Evolutionary conservation across 2,113 vertebrate genomes (phyloP).

Genomic region (Athene cunicularia): DNA sequence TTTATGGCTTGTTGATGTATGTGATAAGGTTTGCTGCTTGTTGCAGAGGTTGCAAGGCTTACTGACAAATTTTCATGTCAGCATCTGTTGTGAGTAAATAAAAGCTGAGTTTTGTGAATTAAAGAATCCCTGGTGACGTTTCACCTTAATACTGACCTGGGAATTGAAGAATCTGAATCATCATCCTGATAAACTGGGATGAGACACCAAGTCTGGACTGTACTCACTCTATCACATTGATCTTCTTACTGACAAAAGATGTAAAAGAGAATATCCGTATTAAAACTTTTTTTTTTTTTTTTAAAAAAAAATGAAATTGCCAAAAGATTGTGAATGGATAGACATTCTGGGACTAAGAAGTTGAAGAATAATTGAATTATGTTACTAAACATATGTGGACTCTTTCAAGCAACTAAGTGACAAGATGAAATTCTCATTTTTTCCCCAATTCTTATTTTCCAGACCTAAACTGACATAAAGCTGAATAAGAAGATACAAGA

Average conservation of each 20-base stretch:
- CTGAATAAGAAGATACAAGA: background rate
- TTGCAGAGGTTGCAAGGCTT: too few species aligned
- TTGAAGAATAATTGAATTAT: background rate
- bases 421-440: background rate
- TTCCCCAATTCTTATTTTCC: background rate
- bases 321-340: background rate
- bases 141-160: too few species aligned
- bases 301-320: background rate
- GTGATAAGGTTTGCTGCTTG: too few species aligned
- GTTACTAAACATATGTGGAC: background rate
- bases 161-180: too few species aligned
- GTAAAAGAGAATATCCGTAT: background rate
- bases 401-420: background rate
- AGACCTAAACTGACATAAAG: background rate
- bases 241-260: background rate
- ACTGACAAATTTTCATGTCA: too few species aligned
- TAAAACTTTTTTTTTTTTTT: background rate
- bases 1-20: too few species aligned
- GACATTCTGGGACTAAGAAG: background rate
- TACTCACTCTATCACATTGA: background rate
- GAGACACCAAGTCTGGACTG: background rate
- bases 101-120: too few species aligned
- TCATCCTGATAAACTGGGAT: too few species aligned
- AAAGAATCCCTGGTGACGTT: too few species aligned
- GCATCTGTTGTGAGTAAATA: too few species aligned